These are phyloP conservation scores for Polypterus senegalus DNA, from an alignment of 2,113 vertebrate species.

Conservation along the genomic window DNA sequence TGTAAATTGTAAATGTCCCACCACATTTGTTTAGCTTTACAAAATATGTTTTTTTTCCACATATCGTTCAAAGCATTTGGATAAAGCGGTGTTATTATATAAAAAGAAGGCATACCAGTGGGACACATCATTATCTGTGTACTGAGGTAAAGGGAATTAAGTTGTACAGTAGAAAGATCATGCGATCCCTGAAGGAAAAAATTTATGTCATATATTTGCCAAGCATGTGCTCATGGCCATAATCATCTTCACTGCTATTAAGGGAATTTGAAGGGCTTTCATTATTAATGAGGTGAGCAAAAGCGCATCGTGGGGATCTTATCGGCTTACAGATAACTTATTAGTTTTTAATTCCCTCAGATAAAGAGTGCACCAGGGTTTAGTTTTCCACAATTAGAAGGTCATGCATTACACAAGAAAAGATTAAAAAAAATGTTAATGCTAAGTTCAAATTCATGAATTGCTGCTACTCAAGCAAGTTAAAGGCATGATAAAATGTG, in stretches of 20 bases:
- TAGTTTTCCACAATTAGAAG: slow-evolving; percentile 1
- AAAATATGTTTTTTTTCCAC: no score
- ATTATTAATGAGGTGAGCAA: slow-evolving; percentile 17
- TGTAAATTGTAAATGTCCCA: no score
- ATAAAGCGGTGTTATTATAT: no score
- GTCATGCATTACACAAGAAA: not conserved
- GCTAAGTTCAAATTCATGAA: not conserved
- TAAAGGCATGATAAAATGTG: no score
- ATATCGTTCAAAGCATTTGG: no score
- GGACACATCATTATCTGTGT: no score
- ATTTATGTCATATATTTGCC: slow-evolving; percentile 4
- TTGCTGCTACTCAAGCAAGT: not conserved
- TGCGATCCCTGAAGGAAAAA: not conserved
- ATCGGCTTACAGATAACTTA: slow-evolving; percentile 2
- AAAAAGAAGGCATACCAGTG: no score
- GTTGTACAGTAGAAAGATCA: no score
- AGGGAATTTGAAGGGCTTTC: slow-evolving; percentile 8
- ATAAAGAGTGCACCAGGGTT: not conserved
- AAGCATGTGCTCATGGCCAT: not conserved
- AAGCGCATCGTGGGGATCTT: not conserved
- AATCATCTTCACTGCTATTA: slow-evolving; percentile 5
- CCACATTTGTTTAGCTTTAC: no score
- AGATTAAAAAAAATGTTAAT: not conserved
- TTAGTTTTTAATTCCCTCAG: not conserved
- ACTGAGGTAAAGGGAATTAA: no score